Base-by-base conservation (phyloP, 2,113 vertebrate species). In the Onychorhynchus coronatus region DNA sequence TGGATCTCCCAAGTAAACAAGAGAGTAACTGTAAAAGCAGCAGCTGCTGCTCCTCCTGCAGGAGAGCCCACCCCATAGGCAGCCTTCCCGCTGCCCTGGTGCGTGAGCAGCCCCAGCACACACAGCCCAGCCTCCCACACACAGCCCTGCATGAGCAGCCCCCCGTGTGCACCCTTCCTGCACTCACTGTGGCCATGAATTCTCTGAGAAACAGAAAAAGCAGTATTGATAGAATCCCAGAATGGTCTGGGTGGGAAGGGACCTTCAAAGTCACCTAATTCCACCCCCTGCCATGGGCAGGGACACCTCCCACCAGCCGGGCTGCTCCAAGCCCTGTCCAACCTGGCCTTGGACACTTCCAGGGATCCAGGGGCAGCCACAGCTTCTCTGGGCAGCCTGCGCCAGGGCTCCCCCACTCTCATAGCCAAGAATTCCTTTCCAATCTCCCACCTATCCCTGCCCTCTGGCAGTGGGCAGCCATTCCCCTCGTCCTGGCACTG, bases 211-310 rank as follows among this genome's bases (percentile, higher is more conserved):
- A 76, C 0, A 46, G 19, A 18, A 44, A 58, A 55, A 61, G 4
- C 0, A n/a, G 28, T 4, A 9, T 8, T 39, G 4, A 14, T 1
- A 1, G 2, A 62, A 55, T 4, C 14, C 17, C 71, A 62, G 4
- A 42, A 5, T 11, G 63, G n/a, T 31, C 31, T 47, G 53, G n/a
- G 13, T 47, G 30, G 49, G 30, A 53, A 83, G 24, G 62, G 41
- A 70, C 53, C 24, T 11, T 12, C 12, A 35, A 68, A 6, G 16
- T 35, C n/a, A 21, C 17, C 27, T 24, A 11, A 37, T 21, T 24
- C 24, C 66, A 11, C n/a, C 46, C 19, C 0, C 1, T 72, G 66
- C 17, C 1, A 0, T 8, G 20, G 41, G 41, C 67, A 37, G 58
- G 56, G 42, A 35, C 35, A 72, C 14, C 2, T 27, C 2, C 8